Evolutionary conservation across 2,797 vertebrate genomes (phyloP), one percentile per base, ranked within the genome.

Genomic region (Catostomus latipinnis): DNA sequence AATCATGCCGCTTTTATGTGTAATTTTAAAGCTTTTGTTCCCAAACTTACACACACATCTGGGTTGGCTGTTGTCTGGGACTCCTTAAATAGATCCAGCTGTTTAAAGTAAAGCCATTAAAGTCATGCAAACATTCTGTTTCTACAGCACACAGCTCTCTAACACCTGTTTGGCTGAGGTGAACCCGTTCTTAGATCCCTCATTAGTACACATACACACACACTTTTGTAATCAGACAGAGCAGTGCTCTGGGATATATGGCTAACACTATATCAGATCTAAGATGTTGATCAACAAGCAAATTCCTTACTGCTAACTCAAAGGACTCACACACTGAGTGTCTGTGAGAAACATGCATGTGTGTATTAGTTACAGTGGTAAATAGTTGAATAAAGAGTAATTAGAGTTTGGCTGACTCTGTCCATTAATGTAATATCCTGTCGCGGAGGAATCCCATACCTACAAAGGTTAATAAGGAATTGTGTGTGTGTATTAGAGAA

Each of bases 391-490:
- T 80, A 18, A 45, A 34, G 34, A 81, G 76, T 83, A 83, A 86
- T 84, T 86, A 85, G 75, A 69, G 54, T 63, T 72, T 68, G 71
- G 58, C 73, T 79, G 79, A 85, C 79, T 84, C 68, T 54, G 74
- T 84, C 70, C 74, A 79, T 88, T 88, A 87, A 85, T 78, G 77
- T 73, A 62, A 87, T 86, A 88, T 90, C 87, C 87, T 88, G 83
- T 85, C 75, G 83, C 71, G 80, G 69, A 84, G 82, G 80, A 82
- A 87, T 87, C 74, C 69, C 71, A 84, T 83, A 81, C 85, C 83
- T 84, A 76, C 84, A 80, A 80, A 76, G 79, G 57, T 83, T 83
- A 83, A 86, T 84, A 86, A 75, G 78, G 78, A 22, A 76, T 75
- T 54, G 78, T 84, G 57, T 82, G 53, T 76, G 34, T 34, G 78